A percentile compares a stretch with the other conserved stretches of the same genome.
Conservation (phyloP, 30 jellyfish, hydroid and myxozoan species). For the Aurelia coerulea region DNA sequence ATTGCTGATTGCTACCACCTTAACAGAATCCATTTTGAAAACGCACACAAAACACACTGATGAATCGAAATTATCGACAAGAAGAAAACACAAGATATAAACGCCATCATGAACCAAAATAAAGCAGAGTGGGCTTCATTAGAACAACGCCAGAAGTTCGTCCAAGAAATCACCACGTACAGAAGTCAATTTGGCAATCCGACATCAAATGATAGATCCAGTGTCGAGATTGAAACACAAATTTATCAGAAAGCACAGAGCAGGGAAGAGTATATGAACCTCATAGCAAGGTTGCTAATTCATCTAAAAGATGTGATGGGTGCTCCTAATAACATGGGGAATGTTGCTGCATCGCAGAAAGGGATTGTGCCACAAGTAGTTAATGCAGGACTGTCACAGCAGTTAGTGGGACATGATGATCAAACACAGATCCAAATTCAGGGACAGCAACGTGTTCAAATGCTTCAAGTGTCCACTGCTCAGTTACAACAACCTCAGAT, state of each 20-base stretch:
- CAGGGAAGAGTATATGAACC: constrained; percentile 64
- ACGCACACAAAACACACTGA: too few relatives aligned
- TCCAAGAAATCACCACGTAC: constrained; percentile 32
- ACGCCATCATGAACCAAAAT: constrained; percentile 25
- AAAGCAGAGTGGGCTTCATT: constrained; percentile 28
- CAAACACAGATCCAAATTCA: constrained; percentile 37
- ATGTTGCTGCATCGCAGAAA: constrained; percentile 50
- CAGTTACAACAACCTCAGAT: constrained; percentile 27
- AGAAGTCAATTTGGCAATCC: constrained; percentile 31
- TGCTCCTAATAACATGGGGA: constrained; percentile 55
- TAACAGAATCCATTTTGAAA: too few relatives aligned
- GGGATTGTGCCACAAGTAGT: constrained; percentile 61
- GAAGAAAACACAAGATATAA: neutral
- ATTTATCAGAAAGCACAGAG: constrained; percentile 54
- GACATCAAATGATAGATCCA: constrained; percentile 14
- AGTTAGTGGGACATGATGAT: constrained; percentile 36
- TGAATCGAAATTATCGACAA: too few relatives aligned
- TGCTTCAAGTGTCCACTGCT: constrained; percentile 40
- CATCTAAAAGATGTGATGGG: constrained; percentile 56
- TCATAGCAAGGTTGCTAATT: constrained; percentile 43
- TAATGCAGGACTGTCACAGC: constrained; percentile 17
- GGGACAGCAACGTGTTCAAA: constrained; percentile 42
- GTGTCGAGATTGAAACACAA: constrained; percentile 42
- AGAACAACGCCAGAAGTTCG: constrained; percentile 44
- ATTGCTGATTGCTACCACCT: too few relatives aligned